Conservation (phyloP, 2,797 vertebrate species). For the Sebastes ruberrimus region DNA sequence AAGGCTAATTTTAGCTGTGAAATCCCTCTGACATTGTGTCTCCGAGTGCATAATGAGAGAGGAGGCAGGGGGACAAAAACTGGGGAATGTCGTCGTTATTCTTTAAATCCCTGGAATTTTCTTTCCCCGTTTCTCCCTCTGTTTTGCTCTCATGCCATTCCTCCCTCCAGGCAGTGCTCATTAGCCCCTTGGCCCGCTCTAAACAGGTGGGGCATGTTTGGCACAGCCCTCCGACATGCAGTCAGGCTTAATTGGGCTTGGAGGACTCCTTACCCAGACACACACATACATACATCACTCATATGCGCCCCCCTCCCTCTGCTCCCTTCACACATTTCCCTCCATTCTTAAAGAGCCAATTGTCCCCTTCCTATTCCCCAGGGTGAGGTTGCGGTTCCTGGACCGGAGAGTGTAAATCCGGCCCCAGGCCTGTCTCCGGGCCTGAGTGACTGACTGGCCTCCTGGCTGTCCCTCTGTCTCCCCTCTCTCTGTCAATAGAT, state of each 20-base stretch:
- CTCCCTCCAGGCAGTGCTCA: conserved; percentile 74
- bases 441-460: conserved; percentile 26
- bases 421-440: conserved; percentile 58
- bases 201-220: conserved; percentile 83
- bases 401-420: conserved; percentile 53
- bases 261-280: conserved; percentile 55
- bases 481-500: conserved; percentile 34
- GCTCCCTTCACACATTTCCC: conserved; percentile 43
- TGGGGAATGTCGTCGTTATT: conserved; percentile 51
- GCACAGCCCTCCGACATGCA: conserved; percentile 77
- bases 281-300: conserved; percentile 38
- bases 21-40: conserved; percentile 45
- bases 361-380: conserved; percentile 65
- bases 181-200: conserved; percentile 79
- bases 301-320: conserved; percentile 11
- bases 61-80: conserved; percentile 7
- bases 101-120: conserved; percentile 63
- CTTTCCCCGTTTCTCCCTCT: conserved; percentile 7
- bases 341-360: conserved; percentile 67
- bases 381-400: conserved; percentile 53
- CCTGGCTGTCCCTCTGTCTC: not conserved
- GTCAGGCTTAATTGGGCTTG: conserved; percentile 83
- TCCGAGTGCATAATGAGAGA: conserved; percentile 48
- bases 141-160: conserved; percentile 11
- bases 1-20: conserved; percentile 55